phyloP scores from a whole-genome alignment of 2,113 vertebrate genomes.

The Ceratotherium simum region DNA sequence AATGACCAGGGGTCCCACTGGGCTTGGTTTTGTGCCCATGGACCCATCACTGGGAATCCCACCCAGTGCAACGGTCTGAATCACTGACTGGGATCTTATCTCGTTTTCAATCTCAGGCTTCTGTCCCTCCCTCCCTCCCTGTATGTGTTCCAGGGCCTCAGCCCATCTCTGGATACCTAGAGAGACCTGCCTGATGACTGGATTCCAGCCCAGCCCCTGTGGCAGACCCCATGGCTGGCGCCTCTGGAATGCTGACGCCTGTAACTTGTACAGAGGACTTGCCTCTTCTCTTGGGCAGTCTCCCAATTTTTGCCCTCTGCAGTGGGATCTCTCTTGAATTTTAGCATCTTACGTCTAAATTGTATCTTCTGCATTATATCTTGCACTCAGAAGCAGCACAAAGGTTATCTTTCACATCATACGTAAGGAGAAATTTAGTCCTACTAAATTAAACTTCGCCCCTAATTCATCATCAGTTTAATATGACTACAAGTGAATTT shows the following conservation, averaged over 20 bases:
- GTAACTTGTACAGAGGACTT: neutral
- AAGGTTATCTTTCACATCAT: too few relatives aligned
- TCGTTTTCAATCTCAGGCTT: neutral
- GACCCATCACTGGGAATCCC: neutral
- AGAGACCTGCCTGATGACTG: neutral
- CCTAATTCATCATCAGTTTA: neutral
- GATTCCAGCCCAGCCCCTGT: neutral
- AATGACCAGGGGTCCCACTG: accelerated
- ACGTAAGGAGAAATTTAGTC: neutral
- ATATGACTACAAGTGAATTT: neutral
- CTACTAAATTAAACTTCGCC: neutral
- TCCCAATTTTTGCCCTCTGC: neutral
- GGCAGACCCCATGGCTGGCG: too few relatives aligned
- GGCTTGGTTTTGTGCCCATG: accelerated
- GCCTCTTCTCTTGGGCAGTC: neutral
- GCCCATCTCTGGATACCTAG: neutral
- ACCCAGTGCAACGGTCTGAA: neutral
- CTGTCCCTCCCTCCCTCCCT: too few relatives aligned
- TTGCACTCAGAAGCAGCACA: neutral
- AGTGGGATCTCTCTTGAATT: neutral
- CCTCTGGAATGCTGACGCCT: neutral
- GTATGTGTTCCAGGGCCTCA: neutral
- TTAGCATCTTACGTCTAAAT: neutral
- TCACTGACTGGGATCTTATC: neutral
- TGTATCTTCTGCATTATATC: neutral